A percentile compares a stretch with the other conserved stretches of the same genome.
Conservation (phyloP, 2,888 invertebrate genomes). For the Globia sparganii region DNA sequence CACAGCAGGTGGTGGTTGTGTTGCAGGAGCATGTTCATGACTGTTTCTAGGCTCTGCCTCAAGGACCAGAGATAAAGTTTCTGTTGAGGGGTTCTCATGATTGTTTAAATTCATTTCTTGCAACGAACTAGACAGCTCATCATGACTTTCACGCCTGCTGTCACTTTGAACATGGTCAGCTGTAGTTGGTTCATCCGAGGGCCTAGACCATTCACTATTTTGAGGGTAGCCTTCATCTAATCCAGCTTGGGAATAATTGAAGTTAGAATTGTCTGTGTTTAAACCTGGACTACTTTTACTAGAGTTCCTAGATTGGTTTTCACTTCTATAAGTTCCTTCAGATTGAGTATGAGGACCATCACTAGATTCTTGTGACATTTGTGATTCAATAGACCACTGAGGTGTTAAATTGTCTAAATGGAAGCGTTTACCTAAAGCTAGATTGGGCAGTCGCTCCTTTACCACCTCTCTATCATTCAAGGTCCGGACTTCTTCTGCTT, state of each 20-base stretch:
- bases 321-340: constrained; percentile 91
- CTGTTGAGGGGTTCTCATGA: constrained; percentile 73
- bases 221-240: constrained; percentile 77
- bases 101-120: constrained; percentile 83
- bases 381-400: constrained; percentile 92
- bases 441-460: constrained; percentile 85
- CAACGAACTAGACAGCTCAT: constrained; percentile 80
- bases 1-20: constrained; percentile 65
- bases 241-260: constrained; percentile 80
- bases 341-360: constrained; percentile 91
- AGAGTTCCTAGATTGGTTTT: constrained; percentile 90
- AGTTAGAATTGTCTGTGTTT: constrained; percentile 83
- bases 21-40: constrained; percentile 58
- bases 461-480: constrained; percentile 84
- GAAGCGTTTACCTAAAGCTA: constrained; percentile 84
- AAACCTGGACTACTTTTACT: constrained; percentile 86
- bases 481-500: constrained; percentile 79
- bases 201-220: constrained; percentile 79
- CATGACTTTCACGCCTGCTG: constrained; percentile 76
- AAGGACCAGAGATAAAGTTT: constrained; percentile 58
- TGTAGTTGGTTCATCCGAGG: constrained; percentile 74
- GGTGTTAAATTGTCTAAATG: constrained; percentile 88
- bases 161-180: constrained; percentile 70
- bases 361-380: constrained; percentile 92
- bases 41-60: constrained; percentile 58